Evolutionary conservation across 1,140 invertebrate species (phyloP), one percentile per base, ranked within the genome.

Genomic region (Daktulosphaira vitifoliae): DNA sequence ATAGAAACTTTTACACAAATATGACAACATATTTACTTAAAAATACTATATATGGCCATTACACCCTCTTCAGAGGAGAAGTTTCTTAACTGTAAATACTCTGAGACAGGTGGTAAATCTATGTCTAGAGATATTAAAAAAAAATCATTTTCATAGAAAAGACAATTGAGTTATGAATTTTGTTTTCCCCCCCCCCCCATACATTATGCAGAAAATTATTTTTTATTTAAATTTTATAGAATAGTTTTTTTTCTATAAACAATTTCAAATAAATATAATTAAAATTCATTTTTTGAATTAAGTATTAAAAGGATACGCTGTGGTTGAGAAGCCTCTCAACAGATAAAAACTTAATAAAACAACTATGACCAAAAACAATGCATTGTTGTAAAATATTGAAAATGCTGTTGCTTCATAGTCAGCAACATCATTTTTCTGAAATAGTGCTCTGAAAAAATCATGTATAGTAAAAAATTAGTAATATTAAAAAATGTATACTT

Each of bases 361-460:
- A n/a, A 98, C 86, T 50, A 98, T 81, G 29, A 92, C 88, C 74
- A 98, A 80, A 78, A 95, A 99, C 48, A 99, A 75, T 22, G 95
- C 90, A 76, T 99, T 99, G 78, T 98, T 99, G 81, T 98, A 98
- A 79, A 99, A 99, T 71, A 99, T 98, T 38, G 95, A 92, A 74
- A 96, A 98, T 7, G 93, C 97, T 29, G 95, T 99, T 0, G 96
- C 94, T 80, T 99, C 95, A 76, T 96, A 98, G 75, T 99, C 96
- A 29, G 96, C 95, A 15, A 99, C 95, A 81, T 99, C 96, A 78
- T 98, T 99, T 78, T 98, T 98, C 78, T 98, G 98, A 94, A 95
- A 98, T 56, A 98, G 76, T 68, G 96, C 92, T 71, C 90, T 87
- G 73, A 65, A 78, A 78, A 38, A 68, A 71, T 65, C n/a, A n/a